Base-by-base conservation (phyloP, 2,888 invertebrate species). In the Seira musarum region DNA sequence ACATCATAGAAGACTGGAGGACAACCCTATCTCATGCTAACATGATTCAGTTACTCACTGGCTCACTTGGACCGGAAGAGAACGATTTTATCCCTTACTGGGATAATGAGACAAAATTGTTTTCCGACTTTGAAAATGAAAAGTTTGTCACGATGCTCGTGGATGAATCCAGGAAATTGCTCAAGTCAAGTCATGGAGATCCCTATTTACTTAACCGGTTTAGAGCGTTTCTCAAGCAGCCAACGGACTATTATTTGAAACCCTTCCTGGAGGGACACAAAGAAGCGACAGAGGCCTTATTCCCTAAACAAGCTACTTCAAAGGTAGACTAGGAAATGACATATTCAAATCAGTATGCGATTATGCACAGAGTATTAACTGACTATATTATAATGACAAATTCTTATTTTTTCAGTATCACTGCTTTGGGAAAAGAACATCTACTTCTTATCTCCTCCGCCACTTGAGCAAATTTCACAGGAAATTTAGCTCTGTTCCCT, bases 131-230 rank as follows among this genome's bases (percentile, higher is more conserved):
- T 49, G 40, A 69, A 8, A 25, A 64, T 2, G 15, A 69, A 35
- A 67, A 84, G 24, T 84, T 74, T 46, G 61, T 82, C 10, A 84
- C 84, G 2, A 74, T 66, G 22, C 81, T 78, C 30, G 61, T 79
- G 49, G 84, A 84, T 53, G 84, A 84, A 49, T 71, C 69, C 0
- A 67, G 17, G 61, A 75, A 68, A 61, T 67, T 75, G 67, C 24
- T 75, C 5, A 61, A 46, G 25, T 66, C 76, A 2, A 17, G 46
- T 1, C 17, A 30, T 8, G 81, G 66, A 0, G 73, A 75, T 49
- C 71, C 80, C 5, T 81, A 72, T 67, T 71, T 70, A 25, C 73
- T 79, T 35, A 80, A 79, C 6, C 67, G 22, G 46, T 74, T 81
- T 22, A 68, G 30, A 40, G 82, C 82, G 0, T 84, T 84, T 61